Conservation (phyloP, 2,888 invertebrate genomes). For the Drosophila hamatofila region DNA sequence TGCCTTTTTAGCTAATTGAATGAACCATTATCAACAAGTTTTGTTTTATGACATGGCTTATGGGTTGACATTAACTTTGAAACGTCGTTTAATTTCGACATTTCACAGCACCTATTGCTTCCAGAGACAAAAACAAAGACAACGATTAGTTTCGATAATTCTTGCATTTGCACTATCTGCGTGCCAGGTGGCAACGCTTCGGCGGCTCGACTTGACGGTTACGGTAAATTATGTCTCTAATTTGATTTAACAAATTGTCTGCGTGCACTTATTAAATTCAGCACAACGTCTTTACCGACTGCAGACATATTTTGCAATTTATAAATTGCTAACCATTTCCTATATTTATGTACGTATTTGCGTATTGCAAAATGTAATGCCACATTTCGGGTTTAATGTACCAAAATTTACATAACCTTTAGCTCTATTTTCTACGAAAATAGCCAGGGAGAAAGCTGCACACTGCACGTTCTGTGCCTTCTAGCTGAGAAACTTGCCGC, state of each 20-base stretch:
- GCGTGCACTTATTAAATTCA: conserved; percentile 67
- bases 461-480: conserved; percentile 59
- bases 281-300: conserved; percentile 13
- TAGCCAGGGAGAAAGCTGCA: conserved; percentile 66
- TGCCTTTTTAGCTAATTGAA: conserved; percentile 13
- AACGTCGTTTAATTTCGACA: background rate
- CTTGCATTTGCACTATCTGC: conserved; percentile 18
- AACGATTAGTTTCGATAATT: conserved; percentile 34
- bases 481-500: conserved; percentile 67
- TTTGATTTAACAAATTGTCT: conserved; percentile 79
- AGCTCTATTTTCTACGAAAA: conserved; percentile 19
- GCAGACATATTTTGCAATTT: conserved; percentile 62
- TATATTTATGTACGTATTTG: conserved; percentile 5
- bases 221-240: conserved; percentile 71
- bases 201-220: conserved; percentile 48
- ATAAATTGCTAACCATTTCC: conserved; percentile 30
- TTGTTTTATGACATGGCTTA: background rate
- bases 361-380: conserved; percentile 49
- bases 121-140: background rate
- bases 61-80: background rate
- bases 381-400: conserved; percentile 58
- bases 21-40: conserved; percentile 5
- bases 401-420: conserved; percentile 66
- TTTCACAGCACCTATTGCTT: background rate
- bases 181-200: conserved; percentile 55